Conservation (phyloP, 2,888 invertebrate genomes). For the Argyresthia albistria region DNA sequence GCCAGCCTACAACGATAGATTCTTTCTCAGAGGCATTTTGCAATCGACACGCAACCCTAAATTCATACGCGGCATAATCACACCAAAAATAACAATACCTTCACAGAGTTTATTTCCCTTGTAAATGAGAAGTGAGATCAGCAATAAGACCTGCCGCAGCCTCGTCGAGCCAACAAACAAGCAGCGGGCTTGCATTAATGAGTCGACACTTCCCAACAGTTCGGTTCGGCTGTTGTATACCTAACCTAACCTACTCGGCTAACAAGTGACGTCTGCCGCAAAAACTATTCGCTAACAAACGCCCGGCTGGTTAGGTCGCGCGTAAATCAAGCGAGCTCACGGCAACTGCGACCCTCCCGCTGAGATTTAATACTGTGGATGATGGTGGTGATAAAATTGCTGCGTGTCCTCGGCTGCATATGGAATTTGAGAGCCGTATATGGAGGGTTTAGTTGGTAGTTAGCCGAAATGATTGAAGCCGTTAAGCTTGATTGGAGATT, state of each 20-base stretch:
- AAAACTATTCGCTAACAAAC: conserved; percentile 5
- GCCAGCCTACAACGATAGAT: too few relatives aligned
- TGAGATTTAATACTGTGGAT: background rate
- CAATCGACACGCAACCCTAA: too few relatives aligned
- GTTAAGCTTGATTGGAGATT: too few relatives aligned
- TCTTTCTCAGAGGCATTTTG: too few relatives aligned
- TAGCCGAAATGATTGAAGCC: too few relatives aligned
- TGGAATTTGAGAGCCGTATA: background rate
- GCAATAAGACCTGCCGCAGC: too few relatives aligned
- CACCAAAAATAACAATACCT: too few relatives aligned
- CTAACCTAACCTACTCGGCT: background rate
- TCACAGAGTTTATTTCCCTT: too few relatives aligned
- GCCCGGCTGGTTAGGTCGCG: conserved; percentile 4
- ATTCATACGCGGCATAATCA: too few relatives aligned
- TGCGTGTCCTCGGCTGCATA: background rate
- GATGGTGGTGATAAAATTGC: background rate
- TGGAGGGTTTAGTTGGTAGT: background rate
- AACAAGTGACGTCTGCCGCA: conserved; percentile 1
- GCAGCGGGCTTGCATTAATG: background rate
- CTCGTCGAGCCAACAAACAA: background rate
- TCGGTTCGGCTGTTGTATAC: background rate
- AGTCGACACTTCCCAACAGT: conserved; percentile 2
- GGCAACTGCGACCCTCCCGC: background rate
- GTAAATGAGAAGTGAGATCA: too few relatives aligned
- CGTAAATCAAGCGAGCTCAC: conserved; percentile 31